Evolutionary conservation across 2,113 vertebrate species (phyloP).

Genomic region (Pithys albifrons): DNA sequence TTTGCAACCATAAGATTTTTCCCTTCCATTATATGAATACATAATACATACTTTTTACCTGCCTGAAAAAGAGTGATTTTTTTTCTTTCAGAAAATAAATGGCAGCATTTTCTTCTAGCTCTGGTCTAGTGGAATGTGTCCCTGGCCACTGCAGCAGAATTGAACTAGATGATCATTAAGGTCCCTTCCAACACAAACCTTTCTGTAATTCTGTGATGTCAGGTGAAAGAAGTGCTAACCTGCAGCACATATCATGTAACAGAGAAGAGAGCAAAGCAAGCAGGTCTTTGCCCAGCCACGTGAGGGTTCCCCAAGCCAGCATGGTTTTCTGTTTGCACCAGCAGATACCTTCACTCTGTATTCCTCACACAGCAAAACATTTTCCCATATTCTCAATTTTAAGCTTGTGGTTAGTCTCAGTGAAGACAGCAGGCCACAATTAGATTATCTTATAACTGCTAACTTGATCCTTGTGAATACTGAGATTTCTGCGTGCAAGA

Average conservation of each 20-base stretch:
- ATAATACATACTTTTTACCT: not conserved
- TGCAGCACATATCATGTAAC: fast-evolving
- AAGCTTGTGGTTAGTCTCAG: fast-evolving
- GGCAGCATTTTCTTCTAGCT: not conserved
- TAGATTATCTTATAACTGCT: not conserved
- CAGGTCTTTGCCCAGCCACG: not conserved
- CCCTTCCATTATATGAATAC: not conserved
- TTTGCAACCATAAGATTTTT: not conserved
- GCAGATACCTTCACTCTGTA: not conserved
- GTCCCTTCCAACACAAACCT: not conserved
- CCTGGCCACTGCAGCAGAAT: not conserved
- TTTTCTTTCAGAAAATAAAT: too few relatives aligned
- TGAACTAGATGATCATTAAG: not conserved
- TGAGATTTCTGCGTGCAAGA: fast-evolving
- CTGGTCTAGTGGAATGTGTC: not conserved
- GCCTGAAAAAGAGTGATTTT: not conserved
- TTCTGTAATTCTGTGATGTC: not conserved
- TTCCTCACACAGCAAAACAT: not conserved
- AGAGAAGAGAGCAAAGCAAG: not conserved
- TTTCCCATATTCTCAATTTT: not conserved
- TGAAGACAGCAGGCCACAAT: not conserved
- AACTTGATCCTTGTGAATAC: not conserved
- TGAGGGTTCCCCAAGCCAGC: fast-evolving
- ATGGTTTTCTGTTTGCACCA: not conserved
- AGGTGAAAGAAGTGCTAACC: not conserved